Conservation (phyloP, 2,113 vertebrate species). For the Hypanus sabinus region DNA sequence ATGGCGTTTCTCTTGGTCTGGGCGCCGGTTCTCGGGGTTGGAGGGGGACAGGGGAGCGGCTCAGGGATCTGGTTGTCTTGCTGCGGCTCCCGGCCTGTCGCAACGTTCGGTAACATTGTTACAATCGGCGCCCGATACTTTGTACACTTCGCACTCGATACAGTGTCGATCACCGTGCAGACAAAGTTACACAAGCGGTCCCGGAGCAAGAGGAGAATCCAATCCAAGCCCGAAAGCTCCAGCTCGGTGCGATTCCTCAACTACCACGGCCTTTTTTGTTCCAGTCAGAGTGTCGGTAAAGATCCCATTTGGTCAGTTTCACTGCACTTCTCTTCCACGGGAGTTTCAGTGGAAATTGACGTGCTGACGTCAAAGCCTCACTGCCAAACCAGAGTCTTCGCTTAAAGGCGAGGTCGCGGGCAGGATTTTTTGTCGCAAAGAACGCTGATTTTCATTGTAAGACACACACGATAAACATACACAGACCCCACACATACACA, state of each 20-base stretch:
- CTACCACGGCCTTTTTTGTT: not conserved
- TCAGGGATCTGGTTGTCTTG: slow-evolving; percentile 38
- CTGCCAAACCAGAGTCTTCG: not conserved
- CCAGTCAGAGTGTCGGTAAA: not conserved
- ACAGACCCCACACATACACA: no score
- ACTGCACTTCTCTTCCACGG: not conserved
- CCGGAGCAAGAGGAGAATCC: no score
- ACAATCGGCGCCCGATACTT: not conserved
- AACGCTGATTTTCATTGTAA: not conserved
- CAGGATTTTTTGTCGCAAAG: not conserved
- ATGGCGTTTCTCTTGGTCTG: slow-evolving; percentile 87
- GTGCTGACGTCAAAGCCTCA: slow-evolving; percentile 14
- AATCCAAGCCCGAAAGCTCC: no score
- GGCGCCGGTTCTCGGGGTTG: slow-evolving; percentile 57
- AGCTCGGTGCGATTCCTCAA: no score
- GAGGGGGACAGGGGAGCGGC: slow-evolving; percentile 51
- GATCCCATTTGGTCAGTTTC: slow-evolving; percentile 25
- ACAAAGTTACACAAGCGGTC: no score
- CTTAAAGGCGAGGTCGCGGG: slow-evolving; percentile 12
- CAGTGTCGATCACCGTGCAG: no score
- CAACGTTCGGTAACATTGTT: slow-evolving; percentile 2
- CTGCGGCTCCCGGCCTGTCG: not conserved
- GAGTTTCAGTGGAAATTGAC: slow-evolving; percentile 32
- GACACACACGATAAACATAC: no score
- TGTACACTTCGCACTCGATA: not conserved